phyloP scores from a whole-genome alignment of 2,113 vertebrate genomes.

The Tetraodon nigroviridis region DNA sequence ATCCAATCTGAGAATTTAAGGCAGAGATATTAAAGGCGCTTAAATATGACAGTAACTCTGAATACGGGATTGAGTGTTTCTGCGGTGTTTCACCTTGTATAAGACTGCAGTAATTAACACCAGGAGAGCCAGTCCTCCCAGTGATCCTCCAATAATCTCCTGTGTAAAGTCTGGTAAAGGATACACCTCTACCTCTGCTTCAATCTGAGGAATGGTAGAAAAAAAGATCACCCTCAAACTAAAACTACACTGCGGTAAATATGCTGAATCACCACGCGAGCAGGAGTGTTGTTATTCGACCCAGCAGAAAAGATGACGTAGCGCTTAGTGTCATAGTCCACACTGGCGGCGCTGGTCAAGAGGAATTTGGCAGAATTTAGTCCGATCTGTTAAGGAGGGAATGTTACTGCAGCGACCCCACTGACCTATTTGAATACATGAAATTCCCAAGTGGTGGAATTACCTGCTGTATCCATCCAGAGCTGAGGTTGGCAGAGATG shows the following conservation, averaged over 20 bases:
- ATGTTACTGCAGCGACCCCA: background rate
- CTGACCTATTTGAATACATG: too few relatives aligned
- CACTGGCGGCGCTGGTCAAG: slow-evolving; percentile 67
- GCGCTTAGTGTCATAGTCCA: slow-evolving; percentile 67
- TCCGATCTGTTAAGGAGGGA: slow-evolving; percentile 48
- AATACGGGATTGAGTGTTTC: background rate
- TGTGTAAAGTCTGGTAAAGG: slow-evolving; percentile 60
- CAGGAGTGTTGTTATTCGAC: slow-evolving; percentile 51
- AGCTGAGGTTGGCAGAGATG: slow-evolving; percentile 74
- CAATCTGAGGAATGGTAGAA: slow-evolving; percentile 53
- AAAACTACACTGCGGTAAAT: background rate
- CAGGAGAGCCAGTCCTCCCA: slow-evolving; percentile 76
- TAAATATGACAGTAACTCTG: too few relatives aligned
- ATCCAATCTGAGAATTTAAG: slow-evolving; percentile 72
- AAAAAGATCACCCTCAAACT: background rate
- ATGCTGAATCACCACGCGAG: slow-evolving; percentile 61
- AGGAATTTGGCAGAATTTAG: slow-evolving; percentile 46
- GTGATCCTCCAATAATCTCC: slow-evolving; percentile 67
- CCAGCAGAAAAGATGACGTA: slow-evolving; percentile 66
- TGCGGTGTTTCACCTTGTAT: slow-evolving; percentile 69
- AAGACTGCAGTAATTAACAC: slow-evolving; percentile 65
- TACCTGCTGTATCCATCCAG: slow-evolving; percentile 78
- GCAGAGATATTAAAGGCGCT: background rate
- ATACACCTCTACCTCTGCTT: slow-evolving; percentile 70
- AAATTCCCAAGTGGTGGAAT: too few relatives aligned